These are phyloP conservation scores for Bujurquina vittata DNA, from an alignment of 2,113 vertebrate species.

Conservation along the genomic window DNA sequence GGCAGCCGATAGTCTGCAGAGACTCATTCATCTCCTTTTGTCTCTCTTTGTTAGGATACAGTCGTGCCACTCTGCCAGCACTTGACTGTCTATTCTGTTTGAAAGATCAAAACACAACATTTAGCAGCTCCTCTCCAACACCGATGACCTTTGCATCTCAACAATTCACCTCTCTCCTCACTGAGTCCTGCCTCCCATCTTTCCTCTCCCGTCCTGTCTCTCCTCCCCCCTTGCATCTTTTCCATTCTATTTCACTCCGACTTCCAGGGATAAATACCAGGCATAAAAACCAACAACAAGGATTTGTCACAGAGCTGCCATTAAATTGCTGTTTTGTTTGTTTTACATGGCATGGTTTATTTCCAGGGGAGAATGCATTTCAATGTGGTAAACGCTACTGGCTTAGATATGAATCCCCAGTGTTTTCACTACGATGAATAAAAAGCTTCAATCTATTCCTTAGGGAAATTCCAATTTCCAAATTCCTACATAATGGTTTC, in stretches of 20 bases:
- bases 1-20: constrained; percentile 59
- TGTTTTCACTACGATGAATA: constrained; percentile 26
- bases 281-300: constrained; percentile 71
- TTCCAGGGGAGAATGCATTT: constrained; percentile 58
- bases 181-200: constrained; percentile 7
- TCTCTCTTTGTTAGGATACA: constrained; percentile 51
- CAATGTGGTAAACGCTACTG: constrained; percentile 47
- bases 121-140: constrained; percentile 58
- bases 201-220: constrained; percentile 20
- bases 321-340: constrained; percentile 69
- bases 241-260: not conserved
- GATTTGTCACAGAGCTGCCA: constrained; percentile 73
- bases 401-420: constrained; percentile 46
- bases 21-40: constrained; percentile 69
- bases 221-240: not conserved
- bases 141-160: constrained; percentile 60
- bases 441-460: constrained; percentile 23
- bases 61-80: constrained; percentile 33
- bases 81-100: constrained; percentile 37
- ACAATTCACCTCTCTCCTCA: constrained; percentile 55
- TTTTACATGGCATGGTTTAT: constrained; percentile 59
- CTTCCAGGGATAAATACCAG: constrained; percentile 50
- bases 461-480: constrained; percentile 11
- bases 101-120: constrained; percentile 70
- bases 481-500: constrained; percentile 24